Conservation (phyloP, 2,113 vertebrate species). For the Cryptomyrus ogoouensis region DNA sequence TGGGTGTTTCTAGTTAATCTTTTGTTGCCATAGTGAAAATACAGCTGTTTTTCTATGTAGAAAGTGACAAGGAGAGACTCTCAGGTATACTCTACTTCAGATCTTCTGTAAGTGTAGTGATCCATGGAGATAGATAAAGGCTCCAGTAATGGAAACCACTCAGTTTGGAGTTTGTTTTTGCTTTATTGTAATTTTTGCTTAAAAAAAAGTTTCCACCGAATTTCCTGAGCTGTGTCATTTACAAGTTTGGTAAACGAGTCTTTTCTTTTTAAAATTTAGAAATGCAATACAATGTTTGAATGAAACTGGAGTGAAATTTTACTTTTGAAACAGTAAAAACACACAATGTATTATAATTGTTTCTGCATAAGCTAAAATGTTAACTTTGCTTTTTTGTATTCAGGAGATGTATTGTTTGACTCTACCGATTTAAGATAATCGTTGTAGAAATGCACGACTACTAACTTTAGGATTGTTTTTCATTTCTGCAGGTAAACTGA, state of each 20-base stretch:
- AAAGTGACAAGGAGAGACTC: not conserved
- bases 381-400: conserved; percentile 3
- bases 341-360: not conserved
- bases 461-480: not conserved
- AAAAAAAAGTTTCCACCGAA: not conserved
- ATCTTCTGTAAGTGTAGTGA: not conserved
- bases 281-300: conserved; percentile 12
- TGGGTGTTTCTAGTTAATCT: not conserved
- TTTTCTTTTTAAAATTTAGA: conserved; percentile 3
- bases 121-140: not conserved
- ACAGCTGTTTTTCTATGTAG: not conserved
- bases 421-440: not conserved
- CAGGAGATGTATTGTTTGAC: not conserved
- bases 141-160: not conserved
- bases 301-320: not conserved
- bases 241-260: not conserved
- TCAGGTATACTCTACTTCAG: not conserved
- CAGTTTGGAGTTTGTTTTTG: not conserved
- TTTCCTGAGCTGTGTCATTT: not conserved
- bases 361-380: conserved; percentile 23
- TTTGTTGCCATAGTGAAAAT: not conserved
- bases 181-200: not conserved
- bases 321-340: not conserved
- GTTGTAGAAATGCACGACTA: not conserved
- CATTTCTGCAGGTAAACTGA: not conserved